Base-by-base conservation (phyloP, 1,140 invertebrate genomes). In the Hypsibius dujardini region DNA sequence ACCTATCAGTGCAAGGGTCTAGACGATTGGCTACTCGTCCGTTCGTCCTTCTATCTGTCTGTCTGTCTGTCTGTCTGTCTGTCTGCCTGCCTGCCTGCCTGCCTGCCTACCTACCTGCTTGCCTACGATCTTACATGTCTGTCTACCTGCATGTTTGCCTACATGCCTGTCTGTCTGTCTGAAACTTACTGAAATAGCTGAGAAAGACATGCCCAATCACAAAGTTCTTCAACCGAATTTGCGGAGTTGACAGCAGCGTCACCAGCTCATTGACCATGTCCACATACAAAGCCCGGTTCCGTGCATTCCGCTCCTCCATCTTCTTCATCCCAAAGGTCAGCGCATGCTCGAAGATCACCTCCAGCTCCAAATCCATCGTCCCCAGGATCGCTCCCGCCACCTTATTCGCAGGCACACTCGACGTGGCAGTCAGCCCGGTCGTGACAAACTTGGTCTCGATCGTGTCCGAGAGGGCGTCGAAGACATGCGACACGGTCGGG, bases 401-500 rank as follows among this genome's bases (percentile, higher is more conserved):
- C 56, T 70, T 46, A 71, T 15, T 42, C 70, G 47, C 47, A 7
- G 71, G 3, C 40, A 71, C 12, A 7, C 7, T 46, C 14, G 46
- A 82, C 80, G 72, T 77, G 67, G 69, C 78, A 76, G 70, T 77
- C 75, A 85, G 79, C 70, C 80, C 77, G 73, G 82, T 78, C 42
- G 82, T 81, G 56, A 83, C 80, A 72, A 83, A 78, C 71, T 80
- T 75, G 74, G 82, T 82, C 47, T 80, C 76, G 14, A 85, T 76
- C 67, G 78, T 78, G 56, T 79, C 79, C 56, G 80, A 79, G 46
- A 85, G 79, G 46, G 79, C 77, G 72, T 90, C 87, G 70, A 92
- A 84, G 47, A 93, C 78, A 56, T 81, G 83, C 60, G 90, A 85
- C 47, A 92, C 86, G 7, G 87, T 89, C 1, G 85, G 84, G 77